Base-by-base conservation (phyloP, 1,140 invertebrate species). In the Psix sp. region DNA sequence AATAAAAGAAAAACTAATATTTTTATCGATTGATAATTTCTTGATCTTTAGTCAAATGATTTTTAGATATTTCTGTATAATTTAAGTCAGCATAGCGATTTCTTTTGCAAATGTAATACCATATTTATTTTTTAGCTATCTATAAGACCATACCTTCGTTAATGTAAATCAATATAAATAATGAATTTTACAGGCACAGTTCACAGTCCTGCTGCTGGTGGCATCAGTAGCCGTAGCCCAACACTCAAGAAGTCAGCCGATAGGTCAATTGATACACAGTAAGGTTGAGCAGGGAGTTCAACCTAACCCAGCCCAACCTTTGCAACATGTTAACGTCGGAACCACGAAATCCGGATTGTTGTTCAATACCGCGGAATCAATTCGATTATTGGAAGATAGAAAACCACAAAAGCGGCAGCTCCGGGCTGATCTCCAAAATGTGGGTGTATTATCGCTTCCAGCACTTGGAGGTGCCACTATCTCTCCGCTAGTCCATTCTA, bases 341-440 rank as follows among this genome's bases (percentile, higher is more conserved):
- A 24, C 48, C 33, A 54, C 60, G 11, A 66, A 74, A 63, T 52
- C 42, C n/a, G 56, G 26, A 60, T 60, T 63, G 42, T 48, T 60
- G 49, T 52, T 63, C 20, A 75, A 63, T 60, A 52, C 43, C 29
- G 49, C 52, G 31, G 52, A 21, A 54, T 46, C 31, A 52, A 56
- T 67, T 33, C 21, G 33, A 24, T 54, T 67, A 65, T 38, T 43
- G 17, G 3, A 31, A 39, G 51, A 75, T 16, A 78, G 48, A 38
- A 77, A 74, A 26, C 76, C 75, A 5, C 73, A 79, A 17, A 82
- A 82, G 70, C 76, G 80, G 43, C 79, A 82, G 56, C 65, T 81
- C 26, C 24, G 17, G 6, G 51, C 31, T 21, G 60, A 78, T 54
- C 36, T 60, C n/a, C 39, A 20, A 36, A 59, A 36, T 48, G 46